phyloP scores from a whole-genome alignment of 2,113 vertebrate genomes.

The Agapornis roseicollis region DNA sequence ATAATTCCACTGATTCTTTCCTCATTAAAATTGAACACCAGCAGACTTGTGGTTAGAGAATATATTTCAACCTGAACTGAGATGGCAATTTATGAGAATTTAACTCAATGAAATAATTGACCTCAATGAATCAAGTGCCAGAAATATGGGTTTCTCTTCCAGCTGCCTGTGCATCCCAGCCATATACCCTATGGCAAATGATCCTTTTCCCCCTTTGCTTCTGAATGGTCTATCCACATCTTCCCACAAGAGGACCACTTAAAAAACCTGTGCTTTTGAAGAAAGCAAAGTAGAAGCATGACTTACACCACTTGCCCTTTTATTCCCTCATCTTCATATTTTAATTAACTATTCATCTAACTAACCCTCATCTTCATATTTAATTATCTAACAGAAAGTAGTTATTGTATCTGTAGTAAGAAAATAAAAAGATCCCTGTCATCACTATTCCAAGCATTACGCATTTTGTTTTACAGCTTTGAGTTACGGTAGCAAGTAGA shows the following conservation, averaged over 20 bases:
- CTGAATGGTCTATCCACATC: background rate
- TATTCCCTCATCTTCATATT: background rate
- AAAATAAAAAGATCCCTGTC: background rate
- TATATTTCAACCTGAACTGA: background rate
- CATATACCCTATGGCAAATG: background rate
- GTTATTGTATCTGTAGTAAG: background rate
- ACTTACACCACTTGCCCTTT: background rate
- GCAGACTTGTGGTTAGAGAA: background rate
- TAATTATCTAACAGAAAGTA: too few species aligned
- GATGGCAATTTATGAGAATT: background rate
- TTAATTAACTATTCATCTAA: too few species aligned
- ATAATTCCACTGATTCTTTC: background rate
- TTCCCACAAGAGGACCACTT: background rate
- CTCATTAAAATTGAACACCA: background rate
- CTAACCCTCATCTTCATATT: background rate
- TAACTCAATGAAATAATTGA: background rate
- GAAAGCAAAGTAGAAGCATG: background rate
- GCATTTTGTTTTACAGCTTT: conserved; percentile 18
- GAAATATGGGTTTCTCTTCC: background rate
- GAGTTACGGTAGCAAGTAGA: background rate
- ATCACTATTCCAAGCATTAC: background rate
- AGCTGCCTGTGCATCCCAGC: background rate
- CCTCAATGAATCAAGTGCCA: background rate
- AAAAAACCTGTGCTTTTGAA: background rate
- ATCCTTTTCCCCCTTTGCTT: background rate